Evolutionary conservation across 2,113 vertebrate genomes (phyloP), one percentile per base, ranked within the genome.

Genomic region (Anhinga anhinga): DNA sequence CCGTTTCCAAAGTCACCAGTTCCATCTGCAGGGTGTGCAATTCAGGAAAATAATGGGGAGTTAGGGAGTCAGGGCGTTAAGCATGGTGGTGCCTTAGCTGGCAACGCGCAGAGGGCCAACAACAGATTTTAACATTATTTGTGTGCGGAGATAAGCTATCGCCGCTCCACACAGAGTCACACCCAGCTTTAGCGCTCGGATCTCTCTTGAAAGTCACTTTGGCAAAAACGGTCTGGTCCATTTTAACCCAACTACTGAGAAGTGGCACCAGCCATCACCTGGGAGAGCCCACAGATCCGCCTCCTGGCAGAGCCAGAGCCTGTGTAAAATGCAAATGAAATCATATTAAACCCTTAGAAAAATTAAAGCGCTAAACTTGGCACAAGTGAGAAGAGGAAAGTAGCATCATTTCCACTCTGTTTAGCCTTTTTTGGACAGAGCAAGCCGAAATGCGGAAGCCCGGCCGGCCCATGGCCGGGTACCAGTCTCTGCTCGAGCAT

Each of bases 91-190:
- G 14, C 4, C 9, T 42, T 26, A 56, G 42, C 61, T 23, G 44
- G 52, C 0, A 17, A 26, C 44, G 15, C 4, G 3, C 1, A 20
- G 42, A 58, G 42, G 21, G 67, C 30, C 40, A 36, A 1, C 3
- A 49, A 21, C 26, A 44, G 36, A 15, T 11, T 42, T 22, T 21
- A 22, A 22, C 29, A 4, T 3, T 7, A 23, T 38, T 45, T 56
- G 18, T 29, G 61, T 38, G 11, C 2, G 7, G 45, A 52, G 59
- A 74, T 38, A 15, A 15, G 18, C 18, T 23, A 1, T 4, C 34
- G 38, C 2, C 1, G 38, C 78, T 52, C 26, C 59, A 26, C 69
- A 25, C 27, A 4, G n/a, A 25, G 25, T n/a, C 7, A 3, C 44
- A n/a, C 25, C 10, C 36, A 16, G 21, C 22, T 65, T 53, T 15